Conservation (phyloP, 2,113 vertebrate species). For the Thunnus maccoyii region DNA sequence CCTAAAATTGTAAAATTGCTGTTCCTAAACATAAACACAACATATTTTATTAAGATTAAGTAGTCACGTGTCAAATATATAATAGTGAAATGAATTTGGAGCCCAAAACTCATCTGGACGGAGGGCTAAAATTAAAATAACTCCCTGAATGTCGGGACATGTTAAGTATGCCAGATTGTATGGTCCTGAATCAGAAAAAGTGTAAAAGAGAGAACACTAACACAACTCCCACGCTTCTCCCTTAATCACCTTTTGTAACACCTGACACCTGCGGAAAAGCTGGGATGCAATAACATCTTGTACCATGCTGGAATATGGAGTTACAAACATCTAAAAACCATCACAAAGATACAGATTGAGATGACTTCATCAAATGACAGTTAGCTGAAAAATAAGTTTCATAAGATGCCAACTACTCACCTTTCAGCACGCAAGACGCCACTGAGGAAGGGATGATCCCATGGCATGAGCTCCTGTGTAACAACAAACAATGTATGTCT, state of each 20-base stretch:
- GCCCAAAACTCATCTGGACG: not conserved
- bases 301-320: slow-evolving; percentile 27
- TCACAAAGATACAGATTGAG: slow-evolving; percentile 19
- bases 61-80: not conserved
- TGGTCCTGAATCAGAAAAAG: slow-evolving; percentile 26
- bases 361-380: slow-evolving; percentile 44
- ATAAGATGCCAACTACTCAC: slow-evolving; percentile 77
- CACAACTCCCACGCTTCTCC: slow-evolving; percentile 61
- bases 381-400: slow-evolving; percentile 12
- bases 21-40: not conserved
- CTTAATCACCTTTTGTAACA: slow-evolving; percentile 55
- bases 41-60: not conserved
- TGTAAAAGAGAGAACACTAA: not conserved
- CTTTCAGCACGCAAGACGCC: slow-evolving; percentile 94
- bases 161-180: not conserved
- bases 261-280: slow-evolving; percentile 47
- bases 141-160: not conserved
- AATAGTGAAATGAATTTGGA: not conserved
- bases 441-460: slow-evolving; percentile 97
- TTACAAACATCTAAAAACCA: slow-evolving; percentile 27
- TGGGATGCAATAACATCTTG: slow-evolving; percentile 7
- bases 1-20: not conserved
- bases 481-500: not conserved
- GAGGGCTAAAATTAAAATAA: not conserved
- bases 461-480: slow-evolving; percentile 93